Evolutionary conservation across 1,140 invertebrate species (phyloP).

Genomic region (Drosophila biarmipes): DNA sequence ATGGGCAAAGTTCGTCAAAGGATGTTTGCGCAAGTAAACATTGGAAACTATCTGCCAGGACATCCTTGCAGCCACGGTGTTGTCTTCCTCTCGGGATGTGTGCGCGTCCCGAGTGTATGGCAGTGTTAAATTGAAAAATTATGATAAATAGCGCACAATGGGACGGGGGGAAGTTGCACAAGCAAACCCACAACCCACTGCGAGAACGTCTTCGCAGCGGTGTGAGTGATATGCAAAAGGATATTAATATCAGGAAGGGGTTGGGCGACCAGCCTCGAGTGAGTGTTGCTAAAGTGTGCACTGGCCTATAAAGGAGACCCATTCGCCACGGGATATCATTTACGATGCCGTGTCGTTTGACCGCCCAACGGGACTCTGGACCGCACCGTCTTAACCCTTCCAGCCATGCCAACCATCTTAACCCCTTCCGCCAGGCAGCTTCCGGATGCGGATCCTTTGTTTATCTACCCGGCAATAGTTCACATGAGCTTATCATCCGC

Average conservation of each 20-base stretch:
- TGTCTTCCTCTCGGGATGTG: constrained; percentile 14
- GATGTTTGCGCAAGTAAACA: constrained; percentile 81
- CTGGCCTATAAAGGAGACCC: constrained; percentile 71
- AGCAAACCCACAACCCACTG: constrained; percentile 63
- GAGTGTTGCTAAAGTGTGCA: constrained; percentile 74
- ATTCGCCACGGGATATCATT: constrained; percentile 84
- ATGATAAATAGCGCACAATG: constrained; percentile 83
- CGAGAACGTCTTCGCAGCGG: constrained; percentile 31
- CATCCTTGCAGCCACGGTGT: constrained; percentile 8
- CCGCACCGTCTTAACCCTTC: not conserved
- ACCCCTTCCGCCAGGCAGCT: constrained; percentile 18
- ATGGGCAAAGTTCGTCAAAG: constrained; percentile 76
- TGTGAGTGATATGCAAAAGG: constrained; percentile 65
- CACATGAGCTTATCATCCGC: constrained; percentile 78
- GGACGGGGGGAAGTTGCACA: constrained; percentile 54
- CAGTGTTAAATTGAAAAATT: constrained; percentile 84
- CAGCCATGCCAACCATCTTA: not conserved
- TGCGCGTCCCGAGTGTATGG: constrained; percentile 4
- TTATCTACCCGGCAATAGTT: constrained; percentile 82
- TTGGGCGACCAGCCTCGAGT: constrained; percentile 51
- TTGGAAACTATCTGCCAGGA: constrained; percentile 59
- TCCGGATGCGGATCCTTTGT: constrained; percentile 47
- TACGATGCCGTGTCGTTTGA: constrained; percentile 63
- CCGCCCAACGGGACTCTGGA: constrained; percentile 54
- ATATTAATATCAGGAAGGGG: constrained; percentile 61